Evolutionary conservation across 2,888 invertebrate genomes (phyloP), one percentile per base, ranked within the genome.

Genomic region (Heteropelma amictum): DNA sequence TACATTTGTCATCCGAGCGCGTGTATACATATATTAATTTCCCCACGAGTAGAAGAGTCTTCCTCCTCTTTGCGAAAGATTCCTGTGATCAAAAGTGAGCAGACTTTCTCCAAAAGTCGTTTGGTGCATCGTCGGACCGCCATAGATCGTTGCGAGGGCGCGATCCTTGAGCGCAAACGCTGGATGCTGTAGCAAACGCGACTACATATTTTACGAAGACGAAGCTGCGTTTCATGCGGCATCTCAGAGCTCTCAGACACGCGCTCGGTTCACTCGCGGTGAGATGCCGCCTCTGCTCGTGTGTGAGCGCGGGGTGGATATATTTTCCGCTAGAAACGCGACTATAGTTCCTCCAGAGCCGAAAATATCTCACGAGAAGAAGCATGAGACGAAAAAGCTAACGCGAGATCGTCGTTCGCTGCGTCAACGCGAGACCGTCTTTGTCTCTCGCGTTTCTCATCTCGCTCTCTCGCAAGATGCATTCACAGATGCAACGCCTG

Each of bases 301-400:
- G 1, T 19, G 19, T 45, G 30, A 14, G 23, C 23, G 49, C 35
- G 8, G 35, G 35, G n/a, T n/a, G n/a, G n/a, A n/a, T n/a, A 65
- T 42, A 65, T 65, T 65, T 54, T 53, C 64, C 64, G 63, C 64
- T 65, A 60, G 74, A 60, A 53, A 70, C 49, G 71, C 65, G 53
- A 33, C 42, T 65, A 26, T 54, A 75, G 65, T 75, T 71, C n/a
- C n/a, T n/a, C 53, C 75, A 75, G 71, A 61, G 65, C 75, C 71
- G 75, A 75, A 75, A 75, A 75, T 75, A 75, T 71, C 74, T 65
- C 64, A 35, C n/a, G n/a, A n/a, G 45, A n/a, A 54, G 56, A 74
- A 65, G 74, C 74, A 70, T 70, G 73, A 74, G 69, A 69, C 73
- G 64, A 74, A 67, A 64, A 54, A 73, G 56, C 54, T 56, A 51